Percentiles rank a stretch among this genome's conserved stretches.
These are phyloP conservation scores for Pterobdella sp. DNA, from an alignment of 2,888 invertebrate genomes.

Conservation along the genomic window DNA sequence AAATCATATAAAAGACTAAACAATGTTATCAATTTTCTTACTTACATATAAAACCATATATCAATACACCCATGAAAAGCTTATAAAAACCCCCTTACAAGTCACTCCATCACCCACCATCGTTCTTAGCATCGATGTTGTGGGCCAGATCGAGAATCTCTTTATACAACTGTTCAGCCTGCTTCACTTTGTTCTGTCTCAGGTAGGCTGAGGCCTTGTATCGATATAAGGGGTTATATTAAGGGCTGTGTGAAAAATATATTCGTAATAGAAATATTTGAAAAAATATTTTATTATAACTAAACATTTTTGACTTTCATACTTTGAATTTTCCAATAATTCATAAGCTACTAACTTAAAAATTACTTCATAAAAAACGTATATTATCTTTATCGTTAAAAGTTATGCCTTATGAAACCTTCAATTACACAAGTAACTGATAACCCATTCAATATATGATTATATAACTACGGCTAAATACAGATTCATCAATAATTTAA, in stretches of 20 bases:
- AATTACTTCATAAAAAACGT: too few relatives aligned
- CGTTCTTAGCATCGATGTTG: constrained; percentile 76
- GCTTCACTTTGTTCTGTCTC: constrained; percentile 93
- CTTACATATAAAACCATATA: not conserved
- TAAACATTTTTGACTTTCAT: too few relatives aligned
- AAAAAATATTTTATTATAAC: not conserved
- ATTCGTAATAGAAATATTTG: not conserved
- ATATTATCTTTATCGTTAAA: too few relatives aligned
- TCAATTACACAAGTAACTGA: not conserved
- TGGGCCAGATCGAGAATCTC: constrained; percentile 89
- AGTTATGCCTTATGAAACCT: too few relatives aligned
- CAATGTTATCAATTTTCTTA: not conserved
- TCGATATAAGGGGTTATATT: not conserved
- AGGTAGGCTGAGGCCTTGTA: constrained; percentile 82
- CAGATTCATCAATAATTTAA: not conserved
- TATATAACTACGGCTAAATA: not conserved
- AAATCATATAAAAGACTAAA: not conserved
- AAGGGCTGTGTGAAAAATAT: not conserved
- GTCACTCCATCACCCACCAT: constrained; percentile 55
- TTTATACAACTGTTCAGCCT: constrained; percentile 96
- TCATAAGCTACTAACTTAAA: too few relatives aligned
- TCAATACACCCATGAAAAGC: not conserved
- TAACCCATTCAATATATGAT: not conserved
- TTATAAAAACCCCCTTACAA: not conserved
- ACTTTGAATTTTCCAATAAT: too few relatives aligned